Conservation (phyloP, 2,888 invertebrate genomes). For the Beris morrisii region DNA sequence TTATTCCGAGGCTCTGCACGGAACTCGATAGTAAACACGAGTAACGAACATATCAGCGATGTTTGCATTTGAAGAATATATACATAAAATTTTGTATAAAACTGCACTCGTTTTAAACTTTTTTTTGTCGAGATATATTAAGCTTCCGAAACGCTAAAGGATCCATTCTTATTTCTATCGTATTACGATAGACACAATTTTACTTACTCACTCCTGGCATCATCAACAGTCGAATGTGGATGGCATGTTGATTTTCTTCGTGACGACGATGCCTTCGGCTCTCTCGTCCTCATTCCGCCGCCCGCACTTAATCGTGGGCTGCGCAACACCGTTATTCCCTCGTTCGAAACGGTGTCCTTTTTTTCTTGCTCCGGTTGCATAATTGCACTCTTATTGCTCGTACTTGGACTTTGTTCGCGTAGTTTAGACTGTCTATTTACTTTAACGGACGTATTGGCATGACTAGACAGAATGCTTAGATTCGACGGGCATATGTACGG, state of each 20-base stretch:
- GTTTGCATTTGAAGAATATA: too few relatives aligned
- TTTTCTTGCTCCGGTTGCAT: constrained; percentile 8
- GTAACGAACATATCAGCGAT: too few relatives aligned
- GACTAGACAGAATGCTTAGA: constrained; percentile 18
- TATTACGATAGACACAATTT: background rate
- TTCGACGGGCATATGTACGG: constrained; percentile 66
- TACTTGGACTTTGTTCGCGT: constrained; percentile 36
- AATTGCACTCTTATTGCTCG: constrained; percentile 25
- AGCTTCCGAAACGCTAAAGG: too few relatives aligned
- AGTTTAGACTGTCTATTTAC: constrained; percentile 35
- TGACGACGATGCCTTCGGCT: constrained; percentile 16
- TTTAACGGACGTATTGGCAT: constrained; percentile 40
- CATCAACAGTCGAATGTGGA: constrained; percentile 10
- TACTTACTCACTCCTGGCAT: constrained; percentile 33
- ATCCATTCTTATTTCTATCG: too few relatives aligned
- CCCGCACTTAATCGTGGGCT: constrained; percentile 21
- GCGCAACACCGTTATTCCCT: background rate
- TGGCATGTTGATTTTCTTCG: constrained; percentile 31
- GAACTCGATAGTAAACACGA: too few relatives aligned
- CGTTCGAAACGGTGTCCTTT: background rate
- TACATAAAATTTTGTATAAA: too few relatives aligned
- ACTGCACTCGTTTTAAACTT: too few relatives aligned
- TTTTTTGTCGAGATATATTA: too few relatives aligned
- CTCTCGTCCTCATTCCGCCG: constrained; percentile 19
- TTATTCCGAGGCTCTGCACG: too few relatives aligned